phyloP scores from a whole-genome alignment of 2,113 vertebrate species.

The Tachuris rubrigastra region DNA sequence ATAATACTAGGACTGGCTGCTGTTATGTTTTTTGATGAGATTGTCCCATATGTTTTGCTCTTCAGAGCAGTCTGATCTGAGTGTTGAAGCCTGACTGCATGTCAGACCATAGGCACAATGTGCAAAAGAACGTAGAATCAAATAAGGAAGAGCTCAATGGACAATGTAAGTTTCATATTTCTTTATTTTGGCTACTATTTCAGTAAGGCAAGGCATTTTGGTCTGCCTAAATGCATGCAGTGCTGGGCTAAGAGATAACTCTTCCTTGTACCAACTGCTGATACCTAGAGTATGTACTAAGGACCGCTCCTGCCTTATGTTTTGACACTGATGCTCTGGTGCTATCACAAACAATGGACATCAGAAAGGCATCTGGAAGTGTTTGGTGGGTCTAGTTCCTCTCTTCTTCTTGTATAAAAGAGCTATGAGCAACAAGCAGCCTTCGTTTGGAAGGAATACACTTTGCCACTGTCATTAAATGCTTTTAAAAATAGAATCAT shows the following conservation, averaged over 20 bases:
- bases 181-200: background rate
- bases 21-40: background rate
- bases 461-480: background rate
- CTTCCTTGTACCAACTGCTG: background rate
- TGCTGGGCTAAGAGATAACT: background rate
- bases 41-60: background rate
- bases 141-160: background rate
- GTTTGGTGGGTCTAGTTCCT: background rate
- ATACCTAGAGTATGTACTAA: background rate
- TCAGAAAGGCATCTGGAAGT: background rate
- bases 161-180: background rate
- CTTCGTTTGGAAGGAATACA: background rate
- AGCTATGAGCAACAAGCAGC: background rate
- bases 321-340: background rate
- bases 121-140: background rate
- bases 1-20: background rate
- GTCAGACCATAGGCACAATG: background rate
- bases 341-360: background rate
- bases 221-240: background rate
- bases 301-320: background rate
- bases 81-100: background rate
- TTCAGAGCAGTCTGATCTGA: background rate
- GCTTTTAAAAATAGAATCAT: slow-evolving; percentile 16
- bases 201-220: background rate
- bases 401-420: background rate